Evolutionary conservation across 1,140 invertebrate species (phyloP), one percentile per base, ranked within the genome.

Genomic region (Tetramorium simillimum): DNA sequence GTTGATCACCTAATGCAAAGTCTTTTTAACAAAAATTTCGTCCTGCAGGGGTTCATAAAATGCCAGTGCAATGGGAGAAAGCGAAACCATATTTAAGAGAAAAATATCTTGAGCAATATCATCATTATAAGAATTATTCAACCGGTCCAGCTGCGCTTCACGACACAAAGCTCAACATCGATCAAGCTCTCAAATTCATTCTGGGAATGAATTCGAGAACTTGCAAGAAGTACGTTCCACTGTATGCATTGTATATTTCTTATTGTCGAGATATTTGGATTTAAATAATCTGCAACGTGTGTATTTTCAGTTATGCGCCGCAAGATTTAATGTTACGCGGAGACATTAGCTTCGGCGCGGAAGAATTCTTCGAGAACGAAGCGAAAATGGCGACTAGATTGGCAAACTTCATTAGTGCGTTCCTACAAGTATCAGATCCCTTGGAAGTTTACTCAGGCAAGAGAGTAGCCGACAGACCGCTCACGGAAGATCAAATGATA

Each of bases 401-500:
- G 73, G 98, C 99, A 0, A 99, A 99, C 94, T 99, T 99, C 93
- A 97, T 99, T 70, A 99, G 98, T 93, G 97, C 98, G 21, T 99
- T 99, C 94, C 95, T 99, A 85, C 99, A 99, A 96, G 96, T 98
- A 93, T 98, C 98, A 14, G 98, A 99, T 95, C 98, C 98, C 0
- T 97, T 97, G 92, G 99, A 99, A 95, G 97, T 99, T 43, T 99
- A 99, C 96, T 98, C 98, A 33, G 99, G 98, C 21, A 98, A 97
- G 91, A 96, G 98, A 86, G 97, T 99, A 4, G 97, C 98, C 0
- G 98, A 99, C 93, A 97, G 97, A 87, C 97, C 98, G 7, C 95
- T 99, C 16, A 98, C 98, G 1, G 98, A 98, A 95, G 98, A 99
- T 96, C 98, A 99, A 96, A 98, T 99, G 97, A 98, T 99, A 88